phyloP scores from a whole-genome alignment of 2,113 vertebrate species.

The Tragelaphus imberbis region DNA sequence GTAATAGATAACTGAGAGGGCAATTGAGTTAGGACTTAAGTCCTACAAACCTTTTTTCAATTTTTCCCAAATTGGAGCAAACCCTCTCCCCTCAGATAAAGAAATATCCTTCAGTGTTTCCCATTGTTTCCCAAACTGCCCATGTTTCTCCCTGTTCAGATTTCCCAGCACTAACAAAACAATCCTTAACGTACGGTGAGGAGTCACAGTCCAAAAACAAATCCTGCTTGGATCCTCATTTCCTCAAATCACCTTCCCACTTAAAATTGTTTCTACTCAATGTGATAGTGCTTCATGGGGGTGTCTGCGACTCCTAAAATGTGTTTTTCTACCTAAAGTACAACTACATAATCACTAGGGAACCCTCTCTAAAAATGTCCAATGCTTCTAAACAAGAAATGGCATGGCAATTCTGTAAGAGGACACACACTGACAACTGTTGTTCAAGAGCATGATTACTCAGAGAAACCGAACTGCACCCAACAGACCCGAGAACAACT shows the following conservation, averaged over 20 bases:
- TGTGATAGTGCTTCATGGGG: background rate
- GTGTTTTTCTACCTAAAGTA: background rate
- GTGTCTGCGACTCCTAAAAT: background rate
- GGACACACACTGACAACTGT: background rate
- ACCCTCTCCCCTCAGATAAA: background rate
- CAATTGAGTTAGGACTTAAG: background rate
- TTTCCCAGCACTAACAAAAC: background rate
- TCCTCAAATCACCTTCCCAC: background rate
- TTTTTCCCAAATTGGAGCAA: background rate
- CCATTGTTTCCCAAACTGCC: background rate
- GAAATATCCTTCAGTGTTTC: background rate
- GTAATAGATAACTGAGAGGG: background rate
- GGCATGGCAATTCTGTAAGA: background rate
- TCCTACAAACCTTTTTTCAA: background rate
- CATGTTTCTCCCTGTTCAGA: background rate
- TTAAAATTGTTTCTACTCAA: background rate
- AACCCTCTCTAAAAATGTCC: background rate
- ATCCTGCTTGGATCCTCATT: background rate
- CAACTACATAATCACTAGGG: background rate
- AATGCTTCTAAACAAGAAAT: background rate
- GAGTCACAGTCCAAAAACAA: background rate
- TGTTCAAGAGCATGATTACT: background rate
- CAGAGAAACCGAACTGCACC: background rate
- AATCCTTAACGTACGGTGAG: background rate
- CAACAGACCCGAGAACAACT: background rate